These are phyloP conservation scores for Pseudeuparius sepicola DNA, from an alignment of 2,888 invertebrate species.

Conservation along the genomic window DNA sequence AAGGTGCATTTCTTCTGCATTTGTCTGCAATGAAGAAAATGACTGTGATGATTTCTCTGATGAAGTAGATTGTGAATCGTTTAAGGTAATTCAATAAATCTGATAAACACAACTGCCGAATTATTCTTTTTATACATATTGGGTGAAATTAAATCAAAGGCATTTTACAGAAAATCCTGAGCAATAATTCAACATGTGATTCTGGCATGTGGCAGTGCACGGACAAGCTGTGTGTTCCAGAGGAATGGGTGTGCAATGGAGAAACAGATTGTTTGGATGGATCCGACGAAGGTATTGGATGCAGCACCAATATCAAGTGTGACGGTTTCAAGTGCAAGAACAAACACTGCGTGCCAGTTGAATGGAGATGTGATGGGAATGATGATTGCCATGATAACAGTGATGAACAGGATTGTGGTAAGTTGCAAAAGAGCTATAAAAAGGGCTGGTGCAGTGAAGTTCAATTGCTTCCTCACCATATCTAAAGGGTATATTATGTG, in stretches of 20 bases:
- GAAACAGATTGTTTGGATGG: slow-evolving; percentile 36
- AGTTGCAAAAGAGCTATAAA: no score
- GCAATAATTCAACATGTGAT: slow-evolving; percentile 29
- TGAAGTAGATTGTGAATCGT: slow-evolving; percentile 33
- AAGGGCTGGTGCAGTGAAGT: no score
- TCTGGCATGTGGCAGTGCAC: slow-evolving; percentile 34
- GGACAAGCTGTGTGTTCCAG: slow-evolving; percentile 30
- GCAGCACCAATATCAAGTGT: slow-evolving; percentile 42
- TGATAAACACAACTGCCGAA: background rate
- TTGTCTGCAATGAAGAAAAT: slow-evolving; percentile 36
- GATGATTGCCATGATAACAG: slow-evolving; percentile 49
- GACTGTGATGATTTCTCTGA: slow-evolving; percentile 40
- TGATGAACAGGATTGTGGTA: slow-evolving; percentile 47
- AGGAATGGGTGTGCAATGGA: slow-evolving; percentile 37
- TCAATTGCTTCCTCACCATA: slow-evolving; percentile 5
- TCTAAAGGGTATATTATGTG: background rate
- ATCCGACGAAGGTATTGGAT: slow-evolving; percentile 38
- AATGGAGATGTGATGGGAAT: slow-evolving; percentile 47
- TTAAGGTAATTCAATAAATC: slow-evolving; percentile 19
- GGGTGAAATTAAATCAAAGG: no score
- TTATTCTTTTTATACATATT: slow-evolving; percentile 3
- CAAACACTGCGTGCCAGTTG: slow-evolving; percentile 43
- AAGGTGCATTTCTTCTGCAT: slow-evolving; percentile 33
- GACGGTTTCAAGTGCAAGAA: slow-evolving; percentile 52
- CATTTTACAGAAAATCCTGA: no score